Base-by-base conservation (phyloP, 2,113 vertebrate genomes). In the Misgurnus anguillicaudatus region DNA sequence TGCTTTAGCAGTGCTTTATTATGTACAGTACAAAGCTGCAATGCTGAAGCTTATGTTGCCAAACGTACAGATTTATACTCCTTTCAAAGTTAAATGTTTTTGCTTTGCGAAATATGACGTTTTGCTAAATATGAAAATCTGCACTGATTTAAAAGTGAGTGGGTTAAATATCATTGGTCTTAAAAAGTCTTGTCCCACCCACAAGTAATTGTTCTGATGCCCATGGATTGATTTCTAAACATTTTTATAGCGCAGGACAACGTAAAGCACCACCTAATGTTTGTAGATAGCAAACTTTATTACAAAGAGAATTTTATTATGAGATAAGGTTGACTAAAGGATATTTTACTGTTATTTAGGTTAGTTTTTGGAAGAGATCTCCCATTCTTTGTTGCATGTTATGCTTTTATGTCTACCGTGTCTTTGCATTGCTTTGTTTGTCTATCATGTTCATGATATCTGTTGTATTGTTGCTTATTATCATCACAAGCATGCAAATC, bases 1-100 rank as follows among this genome's bases (percentile, higher is more conserved):
- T 89, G 90, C 90, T 91, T 90, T 78, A 86, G 87, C 87, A 81
- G 87, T 89, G 65, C 57, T 51, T 48, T 17, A 47, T 47, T 66
- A 41, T 57, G 80, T 67, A 55, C 78, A 67, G 17, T 42, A 2
- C 24, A 31, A 31, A 31, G 58, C 19, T 74, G 63, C 75, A 75
- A 48, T 78, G 82, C 75, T 62, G 39, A 74, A 64, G 75, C 57
- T 64, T 55, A 13, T 51, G 60, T 36, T 5, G 66, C 41, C 41
- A 61, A 41, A n/a, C 68, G 55, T 65, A 4, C 39, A 57, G 39
- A 65, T 53, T 82, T 77, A 6, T 24, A 73, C 65, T 78, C 53
- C 17, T 19, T 57, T n/a, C 5, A 57, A 19, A n/a, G n/a, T 57
- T 19, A 57, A 57, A 9, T 57, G 17, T 19, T 57, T 4, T 19